phyloP scores from a whole-genome alignment of 2,113 vertebrate species.

The Tringa solitaria region DNA sequence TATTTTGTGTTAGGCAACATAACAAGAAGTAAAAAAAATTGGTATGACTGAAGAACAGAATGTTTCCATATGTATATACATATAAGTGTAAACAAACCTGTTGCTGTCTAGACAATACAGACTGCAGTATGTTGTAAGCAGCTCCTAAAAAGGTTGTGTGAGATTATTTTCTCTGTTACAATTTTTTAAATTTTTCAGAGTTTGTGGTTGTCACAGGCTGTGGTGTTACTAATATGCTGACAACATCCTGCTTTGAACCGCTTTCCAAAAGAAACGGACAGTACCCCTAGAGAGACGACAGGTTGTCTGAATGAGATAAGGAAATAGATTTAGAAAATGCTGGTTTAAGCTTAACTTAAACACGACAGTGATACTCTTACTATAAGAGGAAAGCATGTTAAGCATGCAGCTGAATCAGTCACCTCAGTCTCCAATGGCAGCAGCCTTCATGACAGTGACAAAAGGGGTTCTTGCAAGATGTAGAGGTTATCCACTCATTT shows the following conservation, averaged over 20 bases:
- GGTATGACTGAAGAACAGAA: neutral
- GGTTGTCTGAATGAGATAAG: constrained; percentile 64
- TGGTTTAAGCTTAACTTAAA: constrained; percentile 31
- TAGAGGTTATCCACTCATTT: neutral
- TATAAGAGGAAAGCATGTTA: neutral
- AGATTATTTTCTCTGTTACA: neutral
- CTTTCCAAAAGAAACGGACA: constrained; percentile 19
- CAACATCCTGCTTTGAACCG: constrained; percentile 41
- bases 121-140: neutral
- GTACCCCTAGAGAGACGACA: constrained; percentile 50
- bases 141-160: neutral
- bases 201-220: neutral
- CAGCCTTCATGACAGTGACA: neutral
- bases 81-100: neutral
- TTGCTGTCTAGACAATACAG: neutral
- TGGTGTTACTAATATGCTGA: constrained; percentile 26
- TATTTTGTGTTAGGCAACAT: neutral
- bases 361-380: neutral
- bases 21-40: neutral
- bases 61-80: neutral
- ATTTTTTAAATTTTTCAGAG: neutral
- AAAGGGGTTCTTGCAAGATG: neutral
- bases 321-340: constrained; percentile 60
- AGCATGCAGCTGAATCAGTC: neutral
- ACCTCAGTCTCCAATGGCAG: neutral